Conservation (phyloP, 2,888 invertebrate genomes). For the Drosophila koepferae region DNA sequence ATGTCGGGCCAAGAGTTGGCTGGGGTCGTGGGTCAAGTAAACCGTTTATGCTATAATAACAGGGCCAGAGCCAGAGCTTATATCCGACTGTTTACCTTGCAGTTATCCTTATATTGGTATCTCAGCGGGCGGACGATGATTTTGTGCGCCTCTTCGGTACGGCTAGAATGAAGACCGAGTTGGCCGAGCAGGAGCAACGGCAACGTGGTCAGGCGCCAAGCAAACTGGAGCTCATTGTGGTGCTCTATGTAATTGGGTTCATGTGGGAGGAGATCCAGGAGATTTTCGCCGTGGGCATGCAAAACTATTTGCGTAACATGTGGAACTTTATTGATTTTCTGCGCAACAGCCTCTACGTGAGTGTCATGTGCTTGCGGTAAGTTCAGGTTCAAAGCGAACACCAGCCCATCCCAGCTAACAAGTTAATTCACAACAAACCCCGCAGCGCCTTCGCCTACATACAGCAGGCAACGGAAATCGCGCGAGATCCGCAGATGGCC, state of each 20-base stretch:
- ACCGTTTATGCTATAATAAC: constrained; percentile 26
- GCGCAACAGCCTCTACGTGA: constrained; percentile 93
- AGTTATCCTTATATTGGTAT: constrained; percentile 96
- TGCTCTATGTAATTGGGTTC: constrained; percentile 94
- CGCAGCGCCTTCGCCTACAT: constrained; percentile 90
- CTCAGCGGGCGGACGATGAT: constrained; percentile 94
- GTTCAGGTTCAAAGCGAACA: constrained; percentile 30
- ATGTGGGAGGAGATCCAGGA: constrained; percentile 97
- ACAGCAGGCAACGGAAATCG: constrained; percentile 90
- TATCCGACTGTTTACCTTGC: constrained; percentile 48
- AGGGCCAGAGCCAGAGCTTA: background rate
- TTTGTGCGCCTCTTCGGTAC: constrained; percentile 90
- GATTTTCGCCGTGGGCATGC: constrained; percentile 94
- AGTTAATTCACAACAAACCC: background rate
- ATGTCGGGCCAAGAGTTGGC: background rate
- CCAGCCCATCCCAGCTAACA: background rate
- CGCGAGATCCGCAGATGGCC: constrained; percentile 88
- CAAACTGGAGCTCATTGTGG: constrained; percentile 92
- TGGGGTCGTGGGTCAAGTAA: constrained; percentile 8
- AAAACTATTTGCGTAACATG: constrained; percentile 94
- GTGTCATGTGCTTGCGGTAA: constrained; percentile 88
- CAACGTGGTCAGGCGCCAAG: constrained; percentile 95
- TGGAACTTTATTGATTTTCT: constrained; percentile 99
- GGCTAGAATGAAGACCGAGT: constrained; percentile 88
- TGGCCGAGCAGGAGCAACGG: constrained; percentile 88